Evolutionary conservation across 2,888 invertebrate species (phyloP), one percentile per base, ranked within the genome.

Genomic region (Cryptocephalus moraei): DNA sequence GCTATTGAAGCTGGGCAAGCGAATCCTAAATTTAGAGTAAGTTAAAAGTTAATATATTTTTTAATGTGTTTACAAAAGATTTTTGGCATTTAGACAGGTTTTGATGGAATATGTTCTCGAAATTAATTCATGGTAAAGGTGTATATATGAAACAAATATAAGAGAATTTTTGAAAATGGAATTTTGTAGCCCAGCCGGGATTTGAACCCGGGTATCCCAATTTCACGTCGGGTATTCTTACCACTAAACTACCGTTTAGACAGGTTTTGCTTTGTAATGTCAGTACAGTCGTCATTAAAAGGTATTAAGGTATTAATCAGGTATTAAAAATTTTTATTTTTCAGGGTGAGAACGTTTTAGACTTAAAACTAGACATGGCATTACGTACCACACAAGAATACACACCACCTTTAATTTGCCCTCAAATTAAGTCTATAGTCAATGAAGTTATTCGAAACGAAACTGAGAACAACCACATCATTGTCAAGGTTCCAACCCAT

Each of bases 361-460:
- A 81, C 60, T 74, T 90, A 55, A 80, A 83, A 60, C 73, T 90
- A 54, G 84, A 88, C 62, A 80, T 86, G 76, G 85, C 87, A 38
- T 78, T 82, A 44, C 68, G 85, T 62, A 88, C 88, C 47, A 89
- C 89, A 1, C 73, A 84, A 57, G 80, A 83, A 60, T 89, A 89
- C 70, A 78, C 78, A 53, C 79, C 80, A 39, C 86, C 86, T 0
- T 72, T 74, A 1, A 78, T 84, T 42, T 83, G 84, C n/a, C 84
- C 86, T 0, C 78, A 80, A 48, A 79, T 86, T 49, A 81, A 82
- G 62, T 84, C 81, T 8, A 78, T 80, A 12, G 72, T 82, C 12
- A 76, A 78, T 50, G 79, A 78, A 50, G 78, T 80, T 34, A 71
- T 82, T 44, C 62, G 68, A 56, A 69, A 68, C 32, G 75, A 75